phyloP scores from a whole-genome alignment of 2,888 invertebrate species.

The Eupeodes latifasciatus region DNA sequence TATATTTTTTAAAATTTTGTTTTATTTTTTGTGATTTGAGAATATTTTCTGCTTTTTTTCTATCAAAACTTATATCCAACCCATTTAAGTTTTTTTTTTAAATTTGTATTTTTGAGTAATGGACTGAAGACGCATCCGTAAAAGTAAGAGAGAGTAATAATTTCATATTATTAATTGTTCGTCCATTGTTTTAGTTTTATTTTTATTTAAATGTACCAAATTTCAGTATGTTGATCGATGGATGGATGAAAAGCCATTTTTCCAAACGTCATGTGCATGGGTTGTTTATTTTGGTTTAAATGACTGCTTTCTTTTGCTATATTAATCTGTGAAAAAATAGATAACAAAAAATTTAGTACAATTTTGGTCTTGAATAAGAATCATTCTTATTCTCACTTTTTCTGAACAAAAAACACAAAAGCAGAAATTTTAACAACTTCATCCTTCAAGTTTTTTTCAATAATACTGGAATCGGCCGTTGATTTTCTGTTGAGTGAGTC shows the following conservation, averaged over 20 bases:
- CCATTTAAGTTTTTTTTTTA: conserved; percentile 40
- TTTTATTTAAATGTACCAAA: conserved; percentile 12
- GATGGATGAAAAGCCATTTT: no score
- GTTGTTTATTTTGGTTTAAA: no score
- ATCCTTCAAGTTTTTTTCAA: background rate
- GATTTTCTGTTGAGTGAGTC: background rate
- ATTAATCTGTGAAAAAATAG: no score
- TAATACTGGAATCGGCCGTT: background rate
- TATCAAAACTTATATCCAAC: conserved; percentile 69
- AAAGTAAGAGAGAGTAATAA: conserved; percentile 72
- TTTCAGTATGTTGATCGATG: background rate
- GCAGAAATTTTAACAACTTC: conserved; percentile 25
- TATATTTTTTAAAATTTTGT: conserved; percentile 13
- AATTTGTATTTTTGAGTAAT: conserved; percentile 30
- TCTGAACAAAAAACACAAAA: conserved; percentile 13
- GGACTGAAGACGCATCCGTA: conserved; percentile 69
- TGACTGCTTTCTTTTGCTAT: no score
- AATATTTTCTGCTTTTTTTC: conserved; percentile 45
- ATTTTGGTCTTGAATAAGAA: no score
- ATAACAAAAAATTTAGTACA: no score
- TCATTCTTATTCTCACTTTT: background rate
- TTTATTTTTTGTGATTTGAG: conserved; percentile 12
- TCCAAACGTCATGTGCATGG: no score
- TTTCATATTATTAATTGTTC: conserved; percentile 10
- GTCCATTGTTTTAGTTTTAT: conserved; percentile 18